A percentile compares a stretch with the other conserved stretches of the same genome.
phyloP scores from a whole-genome alignment of 2,113 vertebrate species.

The Salvelinus namaycush region DNA sequence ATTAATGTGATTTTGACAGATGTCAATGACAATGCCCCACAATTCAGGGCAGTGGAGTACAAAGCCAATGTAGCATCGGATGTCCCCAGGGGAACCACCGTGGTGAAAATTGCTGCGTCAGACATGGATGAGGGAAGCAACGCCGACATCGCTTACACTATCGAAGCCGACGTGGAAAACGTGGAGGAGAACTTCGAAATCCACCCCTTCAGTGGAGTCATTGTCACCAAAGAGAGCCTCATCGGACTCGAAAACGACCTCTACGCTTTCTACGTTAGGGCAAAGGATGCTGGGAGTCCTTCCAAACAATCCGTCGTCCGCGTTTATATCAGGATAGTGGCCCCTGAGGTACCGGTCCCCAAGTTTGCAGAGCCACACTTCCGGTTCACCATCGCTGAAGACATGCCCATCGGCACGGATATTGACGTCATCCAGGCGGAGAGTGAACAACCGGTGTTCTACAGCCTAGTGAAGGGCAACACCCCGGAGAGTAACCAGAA shows the following conservation, averaged over 20 bases:
- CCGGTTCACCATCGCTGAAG: conserved; percentile 86
- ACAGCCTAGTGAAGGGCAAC: conserved; percentile 85
- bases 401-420: conserved; percentile 85
- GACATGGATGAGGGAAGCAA: conserved; percentile 96
- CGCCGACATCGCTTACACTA: conserved; percentile 86
- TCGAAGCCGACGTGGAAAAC: conserved; percentile 88
- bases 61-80: conserved; percentile 85
- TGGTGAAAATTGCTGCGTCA: conserved; percentile 87
- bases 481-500: conserved; percentile 90
- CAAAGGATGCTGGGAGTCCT: conserved; percentile 86
- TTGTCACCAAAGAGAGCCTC: conserved; percentile 93
- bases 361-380: conserved; percentile 90
- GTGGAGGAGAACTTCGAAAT: conserved; percentile 96
- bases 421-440: conserved; percentile 86
- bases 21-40: conserved; percentile 92
- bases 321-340: conserved; percentile 86
- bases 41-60: conserved; percentile 88
- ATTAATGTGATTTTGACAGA: conserved; percentile 96
- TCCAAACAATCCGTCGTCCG: conserved; percentile 84
- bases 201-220: conserved; percentile 81
- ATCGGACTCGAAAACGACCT: conserved; percentile 92
- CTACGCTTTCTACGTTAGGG: conserved; percentile 89
- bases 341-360: conserved; percentile 82
- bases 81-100: conserved; percentile 82
- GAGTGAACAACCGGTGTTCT: conserved; percentile 77